These are phyloP conservation scores for Orthonychiurus folsomi DNA, from an alignment of 2,888 invertebrate genomes.

Conservation along the genomic window DNA sequence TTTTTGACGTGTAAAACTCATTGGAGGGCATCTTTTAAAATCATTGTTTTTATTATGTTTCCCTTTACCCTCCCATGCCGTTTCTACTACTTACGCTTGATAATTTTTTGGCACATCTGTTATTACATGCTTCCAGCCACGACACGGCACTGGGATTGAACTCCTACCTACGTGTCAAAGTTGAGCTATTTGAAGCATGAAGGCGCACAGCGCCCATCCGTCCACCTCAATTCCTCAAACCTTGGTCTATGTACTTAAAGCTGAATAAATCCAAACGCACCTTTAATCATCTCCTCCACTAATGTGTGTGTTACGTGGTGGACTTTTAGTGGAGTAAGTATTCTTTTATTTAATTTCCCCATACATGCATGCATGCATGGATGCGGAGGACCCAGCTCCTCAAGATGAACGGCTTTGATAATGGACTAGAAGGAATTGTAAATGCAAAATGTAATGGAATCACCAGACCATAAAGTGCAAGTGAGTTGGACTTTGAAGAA, in stretches of 20 bases:
- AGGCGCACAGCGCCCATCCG: not conserved
- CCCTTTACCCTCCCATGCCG: not conserved
- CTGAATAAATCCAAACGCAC: too few relatives aligned
- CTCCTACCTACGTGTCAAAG: too few relatives aligned
- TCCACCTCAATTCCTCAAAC: not conserved
- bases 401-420: not conserved
- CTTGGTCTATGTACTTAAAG: too few relatives aligned
- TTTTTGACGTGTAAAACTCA: not conserved
- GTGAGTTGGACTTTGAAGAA: constrained; percentile 20
- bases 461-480: constrained; percentile 37
- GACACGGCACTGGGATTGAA: too few relatives aligned
- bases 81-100: not conserved
- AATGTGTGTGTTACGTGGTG: too few relatives aligned
- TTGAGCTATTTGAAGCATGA: not conserved
- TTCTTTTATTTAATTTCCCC: not conserved
- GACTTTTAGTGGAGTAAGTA: not conserved
- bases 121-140: not conserved
- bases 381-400: not conserved
- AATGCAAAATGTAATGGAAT: constrained; percentile 10
- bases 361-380: not conserved
- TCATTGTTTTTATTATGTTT: constrained; percentile 1
- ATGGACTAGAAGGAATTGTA: not conserved
- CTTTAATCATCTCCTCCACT: too few relatives aligned
- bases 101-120: not conserved
- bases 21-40: not conserved